phyloP scores from a whole-genome alignment of 2,113 vertebrate genomes.

The Gopherus evgoodei region DNA sequence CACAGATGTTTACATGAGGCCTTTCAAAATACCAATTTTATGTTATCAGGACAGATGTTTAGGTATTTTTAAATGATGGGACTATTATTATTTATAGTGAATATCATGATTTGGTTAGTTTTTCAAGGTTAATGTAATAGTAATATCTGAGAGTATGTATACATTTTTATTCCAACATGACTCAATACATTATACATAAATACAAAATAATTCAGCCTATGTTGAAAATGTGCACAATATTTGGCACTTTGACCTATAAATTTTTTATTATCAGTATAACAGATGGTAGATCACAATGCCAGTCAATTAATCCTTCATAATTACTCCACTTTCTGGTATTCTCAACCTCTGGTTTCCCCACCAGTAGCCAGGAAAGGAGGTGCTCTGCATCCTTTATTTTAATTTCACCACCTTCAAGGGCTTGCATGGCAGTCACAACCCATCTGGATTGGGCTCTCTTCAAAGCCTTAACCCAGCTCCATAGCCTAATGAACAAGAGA shows the following conservation, averaged over 20 bases:
- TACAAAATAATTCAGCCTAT: rapidly evolving
- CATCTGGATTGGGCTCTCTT: neutral
- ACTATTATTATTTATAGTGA: neutral
- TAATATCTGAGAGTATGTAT: neutral
- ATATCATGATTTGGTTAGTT: neutral
- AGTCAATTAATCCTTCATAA: neutral
- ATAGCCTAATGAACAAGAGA: neutral
- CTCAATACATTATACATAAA: neutral
- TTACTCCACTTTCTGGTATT: neutral
- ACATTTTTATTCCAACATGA: neutral
- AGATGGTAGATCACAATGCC: neutral
- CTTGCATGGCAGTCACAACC: neutral
- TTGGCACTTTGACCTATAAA: neutral
- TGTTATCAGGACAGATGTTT: neutral
- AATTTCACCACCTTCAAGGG: rapidly evolving
- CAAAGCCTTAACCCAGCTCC: neutral
- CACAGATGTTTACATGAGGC: neutral
- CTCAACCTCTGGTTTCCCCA: neutral
- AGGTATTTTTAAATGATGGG: neutral
- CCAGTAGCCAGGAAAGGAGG: neutral
- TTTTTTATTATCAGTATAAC: neutral
- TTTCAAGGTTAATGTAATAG: neutral
- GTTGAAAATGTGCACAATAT: neutral
- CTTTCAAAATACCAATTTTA: neutral
- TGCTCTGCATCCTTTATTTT: neutral